phyloP scores from a whole-genome alignment of 2,113 vertebrate genomes.

The Chamaea fasciata region DNA sequence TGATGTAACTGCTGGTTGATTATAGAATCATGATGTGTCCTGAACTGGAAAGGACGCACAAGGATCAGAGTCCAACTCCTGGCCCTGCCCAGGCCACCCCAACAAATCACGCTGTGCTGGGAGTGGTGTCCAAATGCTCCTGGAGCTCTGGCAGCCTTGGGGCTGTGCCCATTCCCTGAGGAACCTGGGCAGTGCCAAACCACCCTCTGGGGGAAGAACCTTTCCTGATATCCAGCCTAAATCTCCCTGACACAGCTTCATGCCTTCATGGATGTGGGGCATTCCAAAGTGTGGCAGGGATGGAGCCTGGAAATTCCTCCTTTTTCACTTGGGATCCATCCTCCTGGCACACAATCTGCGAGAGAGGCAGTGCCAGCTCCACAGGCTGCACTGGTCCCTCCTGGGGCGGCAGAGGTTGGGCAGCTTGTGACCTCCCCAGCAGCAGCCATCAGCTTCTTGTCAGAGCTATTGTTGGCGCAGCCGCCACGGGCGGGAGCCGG shows the following conservation, averaged over 20 bases:
- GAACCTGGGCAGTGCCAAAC: fast-evolving
- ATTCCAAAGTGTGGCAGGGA: background rate
- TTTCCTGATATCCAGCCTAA: background rate
- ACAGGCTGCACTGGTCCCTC: background rate
- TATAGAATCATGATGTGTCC: background rate
- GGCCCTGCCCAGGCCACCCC: background rate
- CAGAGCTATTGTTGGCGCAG: background rate
- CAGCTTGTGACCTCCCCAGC: background rate
- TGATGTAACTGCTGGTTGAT: background rate
- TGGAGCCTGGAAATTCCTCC: background rate
- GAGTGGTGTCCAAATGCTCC: fast-evolving
- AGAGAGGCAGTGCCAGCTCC: background rate
- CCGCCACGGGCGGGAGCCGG: fast-evolving
- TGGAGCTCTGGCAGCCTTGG: background rate
- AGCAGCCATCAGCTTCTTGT: background rate
- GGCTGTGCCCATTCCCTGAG: background rate
- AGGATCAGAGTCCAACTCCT: background rate
- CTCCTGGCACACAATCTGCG: fast-evolving
- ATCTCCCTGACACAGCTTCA: background rate
- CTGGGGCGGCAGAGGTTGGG: fast-evolving
- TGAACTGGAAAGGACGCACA: background rate
- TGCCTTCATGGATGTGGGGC: fast-evolving
- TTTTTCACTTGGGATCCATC: background rate
- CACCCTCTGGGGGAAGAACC: background rate
- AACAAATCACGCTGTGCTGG: background rate